Evolutionary conservation across 1,140 invertebrate species (phyloP).

Genomic region (Atta cephalotes): DNA sequence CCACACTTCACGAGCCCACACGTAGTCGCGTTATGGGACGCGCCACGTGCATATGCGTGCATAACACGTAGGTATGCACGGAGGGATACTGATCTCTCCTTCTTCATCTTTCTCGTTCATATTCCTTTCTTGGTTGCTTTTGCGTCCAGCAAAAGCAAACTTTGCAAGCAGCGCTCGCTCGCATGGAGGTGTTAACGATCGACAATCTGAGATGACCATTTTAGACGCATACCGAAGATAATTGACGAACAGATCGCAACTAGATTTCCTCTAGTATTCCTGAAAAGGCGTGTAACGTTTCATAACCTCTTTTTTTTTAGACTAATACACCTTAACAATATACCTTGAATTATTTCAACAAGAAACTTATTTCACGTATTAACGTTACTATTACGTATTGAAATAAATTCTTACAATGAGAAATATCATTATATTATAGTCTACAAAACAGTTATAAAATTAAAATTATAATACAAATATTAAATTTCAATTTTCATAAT

Average conservation of each 20-base stretch:
- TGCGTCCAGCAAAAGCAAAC: conserved; percentile 46
- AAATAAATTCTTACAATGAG: neutral
- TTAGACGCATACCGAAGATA: conserved; percentile 77
- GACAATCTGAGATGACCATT: conserved; percentile 81
- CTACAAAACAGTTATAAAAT: neutral
- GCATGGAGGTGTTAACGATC: conserved; percentile 84
- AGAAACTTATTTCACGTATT: neutral
- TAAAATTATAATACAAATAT: neutral
- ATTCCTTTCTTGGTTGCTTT: conserved; percentile 37
- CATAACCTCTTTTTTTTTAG: neutral
- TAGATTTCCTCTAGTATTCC: conserved; percentile 41
- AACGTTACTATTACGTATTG: neutral
- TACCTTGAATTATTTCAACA: neutral
- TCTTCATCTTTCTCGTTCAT: conserved; percentile 32
- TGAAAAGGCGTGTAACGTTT: neutral
- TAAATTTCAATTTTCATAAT: conserved; percentile 13
- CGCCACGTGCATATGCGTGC: conserved; percentile 28
- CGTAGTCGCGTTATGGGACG: conserved; percentile 56
- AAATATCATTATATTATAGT: neutral
- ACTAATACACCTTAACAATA: neutral
- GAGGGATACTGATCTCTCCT: conserved; percentile 46
- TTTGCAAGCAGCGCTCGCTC: conserved; percentile 77
- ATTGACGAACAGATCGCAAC: conserved; percentile 75
- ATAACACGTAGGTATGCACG: conserved; percentile 45
- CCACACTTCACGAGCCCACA: conserved; percentile 75